Evolutionary conservation across 2,888 invertebrate genomes (phyloP), one percentile per base, ranked within the genome.

Genomic region (Ochropleura plecta): DNA sequence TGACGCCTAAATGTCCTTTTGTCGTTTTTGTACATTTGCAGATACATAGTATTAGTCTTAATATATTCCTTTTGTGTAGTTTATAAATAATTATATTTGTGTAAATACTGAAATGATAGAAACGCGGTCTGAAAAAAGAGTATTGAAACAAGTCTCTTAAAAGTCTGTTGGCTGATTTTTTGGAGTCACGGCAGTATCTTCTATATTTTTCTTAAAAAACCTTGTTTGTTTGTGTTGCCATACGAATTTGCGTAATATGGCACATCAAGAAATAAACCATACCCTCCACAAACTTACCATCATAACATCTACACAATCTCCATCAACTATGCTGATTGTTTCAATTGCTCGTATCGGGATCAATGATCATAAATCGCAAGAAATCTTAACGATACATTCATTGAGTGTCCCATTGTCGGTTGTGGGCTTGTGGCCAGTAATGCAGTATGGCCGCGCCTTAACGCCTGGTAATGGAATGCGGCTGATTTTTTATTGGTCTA

Each of bases 321-420:
- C 62, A 70, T 68, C 57, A 66, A 60, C 57, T 76, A 48, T 67
- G 42, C 82, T 91, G 90, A 93, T 93, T 92, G 92, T 85, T 87
- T 90, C 92, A 93, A 93, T 93, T 93, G 92, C 81, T 74, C 78
- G 71, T 84, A 84, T 78, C 85, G 79, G 70, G 79, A 73, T 77
- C 86, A 89, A 88, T 89, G 73, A 87, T 83, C 74, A 86, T 85
- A 84, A 88, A 88, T 88, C 76, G 79, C 70, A 76, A 81, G 76
- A 74, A 76, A 84, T 80, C 59, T 86, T 82, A 76, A 73, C 73
- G 64, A 71, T 66, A 81, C 40, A 64, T 65, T 64, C 62, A 60
- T 49, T 77, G 66, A 65, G 55, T 77, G 77, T 57, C 48, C 49
- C 49, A 78, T 69, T 78, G 73, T 70, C 51, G 18, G 66, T 60